Evolutionary conservation across 2,113 vertebrate species (phyloP), one percentile per base, ranked within the genome.

Genomic region (Zingel zingel): DNA sequence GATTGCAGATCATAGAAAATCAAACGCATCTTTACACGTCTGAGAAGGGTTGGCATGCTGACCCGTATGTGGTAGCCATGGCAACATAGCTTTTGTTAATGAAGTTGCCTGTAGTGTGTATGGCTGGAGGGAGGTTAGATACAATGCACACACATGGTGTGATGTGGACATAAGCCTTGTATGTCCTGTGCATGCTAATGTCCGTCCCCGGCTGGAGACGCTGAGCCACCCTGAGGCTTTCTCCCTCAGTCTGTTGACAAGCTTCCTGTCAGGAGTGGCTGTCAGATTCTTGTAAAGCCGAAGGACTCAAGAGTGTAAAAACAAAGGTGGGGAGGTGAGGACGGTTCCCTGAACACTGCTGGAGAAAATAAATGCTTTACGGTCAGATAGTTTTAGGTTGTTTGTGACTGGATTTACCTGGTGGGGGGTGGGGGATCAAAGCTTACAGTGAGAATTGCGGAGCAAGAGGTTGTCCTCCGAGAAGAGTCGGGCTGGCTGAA

Each of bases 381-480:
- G 48, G 48, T 75, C 82, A 50, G 79, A 58, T 36, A 5, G 79
- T 58, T 82, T 86, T 16, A 54, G 72, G 13, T 39, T 77, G 80
- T 80, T 79, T 87, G 63, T 68, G 73, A 23, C 65, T 69, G 80
- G 82, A 74, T 83, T 75, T 82, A 75, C 58, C 36, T 76, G 63
- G 48, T 74, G 30, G 19, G 79, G 25, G 13, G 45, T n/a, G 33
- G 4, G 0, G 5, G 2, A 51, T 61, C 54, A 62, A 62, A 77
- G 50, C 50, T 3, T 36, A 10, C 48, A 75, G 54, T 18, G 6
- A 15, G 57, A 84, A 79, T 6, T 10, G 48, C 81, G 77, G 25
- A 82, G 63, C 50, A 50, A 56, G 82, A 33, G 8, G 30, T 12
- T 50, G 25, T 69, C 23, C 47, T 73, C 63, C 5, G n/a, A 45